Evolutionary conservation across 2,797 vertebrate species (phyloP), one percentile per base, ranked within the genome.

Genomic region (Bufotes viridis): DNA sequence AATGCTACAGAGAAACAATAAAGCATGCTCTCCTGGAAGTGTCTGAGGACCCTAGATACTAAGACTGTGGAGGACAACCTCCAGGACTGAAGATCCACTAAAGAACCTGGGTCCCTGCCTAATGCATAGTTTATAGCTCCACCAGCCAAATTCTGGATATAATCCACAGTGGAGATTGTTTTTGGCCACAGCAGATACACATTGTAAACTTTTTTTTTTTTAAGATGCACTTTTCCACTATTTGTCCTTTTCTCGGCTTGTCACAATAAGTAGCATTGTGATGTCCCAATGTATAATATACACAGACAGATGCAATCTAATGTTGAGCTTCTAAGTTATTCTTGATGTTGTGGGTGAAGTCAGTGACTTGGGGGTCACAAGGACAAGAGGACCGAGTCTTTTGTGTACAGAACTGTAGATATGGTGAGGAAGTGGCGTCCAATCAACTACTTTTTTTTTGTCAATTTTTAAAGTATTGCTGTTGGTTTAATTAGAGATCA

Each of bases 1-100:
- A 98, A 97, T 92, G 96, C 96, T 74, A 96, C 96, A 1, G 98
- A 99, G 88, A 99, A 99, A 91, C 98, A 96, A 95, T 99, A 94
- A 99, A 93, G 53, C 5, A 0, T 18, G 42, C 13, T 17, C 63
- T 69, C 67, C 63, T 11, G 75, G 42, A 76, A 75, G 13, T 67
- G 26, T 81, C 29, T 55, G 65, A 78, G 15, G 65, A 55, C 49
- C 63, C 20, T 55, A 26, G 15, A 70, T 26, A 53, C 15, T 55
- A 67, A 57, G 51, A 82, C 65, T 83, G 81, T 83, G 49, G 51
- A 55, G 65, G 51, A n/a, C 49, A 83, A 26, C 13, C 24, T 57
- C 49, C 51, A 57, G 65, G 80, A 67, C 79, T 42, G 22, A 24
- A 22, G 49, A 29, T 26, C 42, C 29, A 20, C 60, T 18, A 26